Evolutionary conservation across 2,113 vertebrate genomes (phyloP).

Genomic region (Chamaea fasciata): DNA sequence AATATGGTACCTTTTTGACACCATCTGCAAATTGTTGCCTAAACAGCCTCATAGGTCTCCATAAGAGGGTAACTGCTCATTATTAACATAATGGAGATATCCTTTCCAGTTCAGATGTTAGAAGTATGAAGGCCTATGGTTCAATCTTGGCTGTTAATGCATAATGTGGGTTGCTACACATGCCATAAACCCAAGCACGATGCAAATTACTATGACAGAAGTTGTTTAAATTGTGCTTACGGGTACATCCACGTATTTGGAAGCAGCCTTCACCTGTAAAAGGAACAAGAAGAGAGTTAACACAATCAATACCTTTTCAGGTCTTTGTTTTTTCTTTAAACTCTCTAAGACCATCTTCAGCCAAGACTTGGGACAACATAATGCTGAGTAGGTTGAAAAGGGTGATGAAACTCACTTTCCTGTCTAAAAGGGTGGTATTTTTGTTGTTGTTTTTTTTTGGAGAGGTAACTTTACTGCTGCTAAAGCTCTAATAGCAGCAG

Average conservation of each 20-base stretch:
- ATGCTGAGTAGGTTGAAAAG: background rate
- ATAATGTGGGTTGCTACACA: background rate
- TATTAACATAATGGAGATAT: background rate
- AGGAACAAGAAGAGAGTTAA: constrained; percentile 52
- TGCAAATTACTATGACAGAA: constrained; percentile 34
- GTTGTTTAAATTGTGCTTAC: constrained; percentile 84
- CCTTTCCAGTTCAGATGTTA: constrained; percentile 30
- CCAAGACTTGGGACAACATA: background rate
- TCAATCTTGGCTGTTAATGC: background rate
- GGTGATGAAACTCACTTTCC: background rate
- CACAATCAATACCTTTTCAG: background rate
- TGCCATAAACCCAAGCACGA: constrained; percentile 15
- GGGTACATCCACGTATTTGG: constrained; percentile 98
- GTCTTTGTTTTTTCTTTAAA: background rate
- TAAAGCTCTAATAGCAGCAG: constrained; percentile 57
- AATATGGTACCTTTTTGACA: constrained; percentile 59
- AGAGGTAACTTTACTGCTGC: constrained; percentile 13
- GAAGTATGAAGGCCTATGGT: background rate
- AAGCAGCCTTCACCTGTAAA: constrained; percentile 97
- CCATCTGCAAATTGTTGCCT: constrained; percentile 53
- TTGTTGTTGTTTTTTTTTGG: constrained; percentile 15
- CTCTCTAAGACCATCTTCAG: background rate
- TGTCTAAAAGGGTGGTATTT: constrained; percentile 11
- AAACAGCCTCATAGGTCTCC: constrained; percentile 25
- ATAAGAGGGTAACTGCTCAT: constrained; percentile 35